phyloP scores from a whole-genome alignment of 64 coral and sea anemone genomes.

The Anthopleura sola region DNA sequence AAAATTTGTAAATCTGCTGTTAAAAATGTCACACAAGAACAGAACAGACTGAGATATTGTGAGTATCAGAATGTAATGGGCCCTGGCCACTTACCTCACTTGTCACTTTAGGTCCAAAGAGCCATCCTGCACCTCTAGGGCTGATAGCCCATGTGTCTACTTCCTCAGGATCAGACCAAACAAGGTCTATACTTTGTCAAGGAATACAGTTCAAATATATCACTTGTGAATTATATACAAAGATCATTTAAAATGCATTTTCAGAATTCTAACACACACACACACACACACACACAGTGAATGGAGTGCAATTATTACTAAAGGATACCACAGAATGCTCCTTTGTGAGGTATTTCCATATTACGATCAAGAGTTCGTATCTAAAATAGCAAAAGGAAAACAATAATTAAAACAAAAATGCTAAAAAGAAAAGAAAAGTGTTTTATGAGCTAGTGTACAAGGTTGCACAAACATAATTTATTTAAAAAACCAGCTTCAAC shows the following conservation, averaged over 20 bases:
- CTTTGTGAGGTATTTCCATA: slow-evolving; percentile 99
- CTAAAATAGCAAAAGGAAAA: neutral
- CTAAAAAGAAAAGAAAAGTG: no score
- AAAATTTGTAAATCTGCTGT: no score
- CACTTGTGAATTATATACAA: neutral
- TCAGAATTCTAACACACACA: no score
- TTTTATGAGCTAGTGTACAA: no score
- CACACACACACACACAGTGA: no score
- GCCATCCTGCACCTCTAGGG: slow-evolving; percentile 93
- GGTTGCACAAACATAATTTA: no score
- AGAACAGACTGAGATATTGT: no score
- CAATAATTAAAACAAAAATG: no score
- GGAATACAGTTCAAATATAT: neutral
- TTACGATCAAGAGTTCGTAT: slow-evolving; percentile 98
- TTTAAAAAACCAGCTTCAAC: no score
- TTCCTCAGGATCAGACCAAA: slow-evolving; percentile 99
- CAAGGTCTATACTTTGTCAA: slow-evolving; percentile 76
- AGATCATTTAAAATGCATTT: no score
- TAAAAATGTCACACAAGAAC: no score
- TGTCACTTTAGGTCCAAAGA: slow-evolving; percentile 93
- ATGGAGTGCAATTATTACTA: neutral
- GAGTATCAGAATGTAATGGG: no score
- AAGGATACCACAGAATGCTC: slow-evolving; percentile 99
- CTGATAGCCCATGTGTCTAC: slow-evolving; percentile 99
- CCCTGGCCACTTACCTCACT: slow-evolving; percentile 69